These are phyloP conservation scores for Melitaea cinxia DNA, from an alignment of 1,140 invertebrate species.

Conservation along the genomic window DNA sequence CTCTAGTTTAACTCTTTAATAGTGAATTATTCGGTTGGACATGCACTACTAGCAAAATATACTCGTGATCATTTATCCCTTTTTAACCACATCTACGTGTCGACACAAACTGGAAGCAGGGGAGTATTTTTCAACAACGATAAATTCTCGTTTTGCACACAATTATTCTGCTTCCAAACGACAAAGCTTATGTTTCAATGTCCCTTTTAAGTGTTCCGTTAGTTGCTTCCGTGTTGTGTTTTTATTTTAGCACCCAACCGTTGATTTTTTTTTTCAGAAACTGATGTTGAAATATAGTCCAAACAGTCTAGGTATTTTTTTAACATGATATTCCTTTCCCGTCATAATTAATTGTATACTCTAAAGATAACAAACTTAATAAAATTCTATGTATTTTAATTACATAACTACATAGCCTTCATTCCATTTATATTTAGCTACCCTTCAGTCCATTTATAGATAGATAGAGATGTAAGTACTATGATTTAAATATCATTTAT, in stretches of 20 bases:
- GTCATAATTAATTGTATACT: not conserved
- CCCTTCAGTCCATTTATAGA: too few relatives aligned
- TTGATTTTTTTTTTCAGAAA: conserved; percentile 23
- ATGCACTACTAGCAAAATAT: too few relatives aligned
- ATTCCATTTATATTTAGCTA: too few relatives aligned
- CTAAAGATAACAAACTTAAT: too few relatives aligned
- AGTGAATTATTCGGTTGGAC: too few relatives aligned
- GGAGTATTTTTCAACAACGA: conserved; percentile 5
- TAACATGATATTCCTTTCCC: too few relatives aligned
- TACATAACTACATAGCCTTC: too few relatives aligned
- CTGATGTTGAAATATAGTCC: conserved; percentile 27
- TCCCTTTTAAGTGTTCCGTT: conserved; percentile 27
- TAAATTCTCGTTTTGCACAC: conserved; percentile 38
- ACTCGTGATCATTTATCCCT: not conserved
- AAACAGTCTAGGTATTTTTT: not conserved
- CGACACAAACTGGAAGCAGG: not conserved
- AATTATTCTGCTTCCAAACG: conserved; percentile 51
- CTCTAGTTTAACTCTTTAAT: too few relatives aligned
- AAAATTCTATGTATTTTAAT: too few relatives aligned
- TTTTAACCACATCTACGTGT: not conserved
- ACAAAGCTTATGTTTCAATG: conserved; percentile 52
- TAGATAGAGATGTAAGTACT: too few relatives aligned
- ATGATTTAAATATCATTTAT: too few relatives aligned
- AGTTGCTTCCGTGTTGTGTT: conserved; percentile 20
- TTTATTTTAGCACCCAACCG: conserved; percentile 27